A percentile compares a stretch with the other conserved stretches of the same genome.
These are phyloP conservation scores for Todiramphus saurophagus DNA, from an alignment of 2,113 vertebrate species.

Conservation along the genomic window DNA sequence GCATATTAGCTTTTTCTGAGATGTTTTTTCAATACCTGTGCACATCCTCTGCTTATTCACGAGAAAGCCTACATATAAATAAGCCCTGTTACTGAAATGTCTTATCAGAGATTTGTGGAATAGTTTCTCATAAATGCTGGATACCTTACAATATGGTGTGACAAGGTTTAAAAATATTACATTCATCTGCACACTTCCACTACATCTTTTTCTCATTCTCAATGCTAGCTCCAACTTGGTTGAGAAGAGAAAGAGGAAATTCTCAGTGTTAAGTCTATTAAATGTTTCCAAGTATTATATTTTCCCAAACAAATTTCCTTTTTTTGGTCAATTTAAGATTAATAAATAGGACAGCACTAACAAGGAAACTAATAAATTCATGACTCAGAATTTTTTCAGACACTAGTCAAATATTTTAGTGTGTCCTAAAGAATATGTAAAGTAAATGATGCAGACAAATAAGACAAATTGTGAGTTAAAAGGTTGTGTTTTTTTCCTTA, in stretches of 20 bases:
- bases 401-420: background rate
- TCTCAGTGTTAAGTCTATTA: background rate
- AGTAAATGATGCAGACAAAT: background rate
- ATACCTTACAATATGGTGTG: conserved; percentile 28
- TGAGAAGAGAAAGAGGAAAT: background rate
- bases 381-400: background rate
- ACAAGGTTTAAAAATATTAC: conserved; percentile 11
- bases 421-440: background rate
- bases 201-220: conserved; percentile 39
- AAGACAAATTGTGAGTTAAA: background rate
- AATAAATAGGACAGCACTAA: background rate
- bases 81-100: conserved; percentile 39
- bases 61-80: conserved; percentile 45
- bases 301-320: background rate
- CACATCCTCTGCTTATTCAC: conserved; percentile 60
- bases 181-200: background rate
- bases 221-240: background rate
- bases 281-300: background rate
- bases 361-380: background rate
- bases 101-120: conserved; percentile 52
- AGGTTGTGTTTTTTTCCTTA: background rate
- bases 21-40: conserved; percentile 52
- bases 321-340: background rate
- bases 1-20: conserved; percentile 31
- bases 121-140: conserved; percentile 44